These are phyloP conservation scores for Nothocercus julius DNA, from an alignment of 2,113 vertebrate genomes.

Conservation along the genomic window DNA sequence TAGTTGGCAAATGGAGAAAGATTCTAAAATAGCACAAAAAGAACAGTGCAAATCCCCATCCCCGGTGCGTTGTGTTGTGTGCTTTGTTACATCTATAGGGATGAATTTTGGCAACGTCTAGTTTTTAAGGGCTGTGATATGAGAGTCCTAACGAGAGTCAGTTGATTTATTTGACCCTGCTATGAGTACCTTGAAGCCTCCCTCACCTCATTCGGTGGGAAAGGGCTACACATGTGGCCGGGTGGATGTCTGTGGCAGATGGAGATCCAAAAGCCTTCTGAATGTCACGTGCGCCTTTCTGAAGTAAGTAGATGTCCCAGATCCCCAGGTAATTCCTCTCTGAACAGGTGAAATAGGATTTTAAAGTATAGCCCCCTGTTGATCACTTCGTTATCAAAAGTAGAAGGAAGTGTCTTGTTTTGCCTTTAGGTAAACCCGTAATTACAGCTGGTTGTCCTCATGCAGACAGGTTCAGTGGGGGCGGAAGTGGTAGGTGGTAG, in stretches of 20 bases:
- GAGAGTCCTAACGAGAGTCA: background rate
- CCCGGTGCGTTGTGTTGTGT: background rate
- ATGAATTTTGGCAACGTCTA: background rate
- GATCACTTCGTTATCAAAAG: background rate
- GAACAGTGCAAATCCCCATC: background rate
- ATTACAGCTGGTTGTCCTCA: background rate
- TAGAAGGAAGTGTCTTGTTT: background rate
- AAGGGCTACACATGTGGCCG: background rate
- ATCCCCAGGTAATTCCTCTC: background rate
- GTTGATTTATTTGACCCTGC: background rate
- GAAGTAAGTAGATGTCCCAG: background rate
- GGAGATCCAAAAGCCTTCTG: background rate
- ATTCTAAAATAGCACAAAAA: background rate
- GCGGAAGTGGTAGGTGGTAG: background rate
- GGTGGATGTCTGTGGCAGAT: background rate
- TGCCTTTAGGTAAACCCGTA: background rate
- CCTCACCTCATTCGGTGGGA: background rate
- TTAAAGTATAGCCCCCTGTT: background rate
- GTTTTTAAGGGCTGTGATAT: background rate
- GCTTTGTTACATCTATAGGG: background rate
- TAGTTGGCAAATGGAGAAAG: background rate
- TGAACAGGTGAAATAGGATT: background rate
- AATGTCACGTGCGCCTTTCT: constrained; percentile 14
- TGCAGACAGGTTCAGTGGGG: background rate
- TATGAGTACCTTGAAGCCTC: background rate